Conservation (phyloP, 2,888 invertebrate species). For the Hirtodrosophila trivittata region DNA sequence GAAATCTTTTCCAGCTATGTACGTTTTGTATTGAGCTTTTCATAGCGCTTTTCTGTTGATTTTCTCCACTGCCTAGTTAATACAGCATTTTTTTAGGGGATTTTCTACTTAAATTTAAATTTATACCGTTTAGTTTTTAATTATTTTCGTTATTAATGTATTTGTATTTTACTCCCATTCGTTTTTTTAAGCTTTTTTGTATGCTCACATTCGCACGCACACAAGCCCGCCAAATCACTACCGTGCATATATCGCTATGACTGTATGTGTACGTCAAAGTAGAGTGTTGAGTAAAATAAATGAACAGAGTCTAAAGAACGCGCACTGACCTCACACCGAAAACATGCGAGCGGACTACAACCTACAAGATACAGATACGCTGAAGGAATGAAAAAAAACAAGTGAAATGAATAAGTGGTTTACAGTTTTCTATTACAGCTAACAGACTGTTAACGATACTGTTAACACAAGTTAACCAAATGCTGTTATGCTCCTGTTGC, state of each 20-base stretch:
- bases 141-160: constrained; percentile 25
- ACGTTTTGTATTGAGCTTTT: no score
- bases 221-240: constrained; percentile 76
- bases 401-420: constrained; percentile 27
- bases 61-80: no score
- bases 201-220: constrained; percentile 63
- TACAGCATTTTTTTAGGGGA: no score
- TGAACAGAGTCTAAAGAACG: constrained; percentile 62
- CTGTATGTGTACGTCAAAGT: constrained; percentile 51
- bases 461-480: constrained; percentile 10
- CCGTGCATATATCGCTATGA: constrained; percentile 56
- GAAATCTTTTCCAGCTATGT: constrained; percentile 46
- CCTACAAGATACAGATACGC: constrained; percentile 53
- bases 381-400: constrained; percentile 51
- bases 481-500: constrained; percentile 17
- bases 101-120: no score
- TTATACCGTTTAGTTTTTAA: constrained; percentile 33
- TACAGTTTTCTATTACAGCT: constrained; percentile 18
- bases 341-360: constrained; percentile 48
- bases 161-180: constrained; percentile 47
- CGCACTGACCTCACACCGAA: constrained; percentile 54
- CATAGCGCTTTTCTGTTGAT: constrained; percentile 28
- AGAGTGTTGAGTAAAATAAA: constrained; percentile 59
- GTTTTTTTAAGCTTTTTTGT: constrained; percentile 60
- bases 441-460: constrained; percentile 15